Evolutionary conservation across 1,140 invertebrate species (phyloP).

Genomic region (Myzus persicae): DNA sequence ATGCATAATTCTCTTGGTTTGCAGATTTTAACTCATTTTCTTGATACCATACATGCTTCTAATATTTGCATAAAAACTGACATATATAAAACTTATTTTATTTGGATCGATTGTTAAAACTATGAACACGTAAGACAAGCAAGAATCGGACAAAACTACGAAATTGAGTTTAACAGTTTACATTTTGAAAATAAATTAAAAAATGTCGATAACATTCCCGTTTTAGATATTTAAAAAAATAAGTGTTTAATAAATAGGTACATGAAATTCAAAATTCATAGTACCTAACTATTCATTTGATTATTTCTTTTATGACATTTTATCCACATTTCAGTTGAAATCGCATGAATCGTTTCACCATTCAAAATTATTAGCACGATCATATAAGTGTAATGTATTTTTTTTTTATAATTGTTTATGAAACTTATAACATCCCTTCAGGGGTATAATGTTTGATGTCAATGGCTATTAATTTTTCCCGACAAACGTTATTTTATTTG

Average conservation of each 20-base stretch:
- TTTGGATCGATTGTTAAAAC: not conserved
- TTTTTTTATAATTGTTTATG: not conserved
- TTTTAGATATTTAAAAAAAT: no score
- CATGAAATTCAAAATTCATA: no score
- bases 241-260: no score
- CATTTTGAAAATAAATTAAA: no score
- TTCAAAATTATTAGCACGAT: not conserved
- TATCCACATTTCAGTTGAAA: not conserved
- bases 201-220: no score
- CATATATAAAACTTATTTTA: not conserved
- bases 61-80: not conserved
- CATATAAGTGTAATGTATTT: not conserved
- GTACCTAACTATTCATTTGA: not conserved
- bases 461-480: slow-evolving; percentile 50
- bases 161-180: not conserved
- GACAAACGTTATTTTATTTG: slow-evolving; percentile 32
- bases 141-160: not conserved
- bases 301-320: not conserved
- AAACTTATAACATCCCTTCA: not conserved
- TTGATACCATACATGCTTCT: not conserved
- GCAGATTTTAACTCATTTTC: not conserved
- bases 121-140: not conserved
- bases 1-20: not conserved
- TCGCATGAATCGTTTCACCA: not conserved
- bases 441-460: slow-evolving; percentile 16